Conservation (phyloP, 2,113 vertebrate species). For the human (Homo sapiens) region GRCh38 chr13:73781001-73781500, state of each 20-base stretch:
- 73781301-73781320: background rate
- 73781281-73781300: background rate
- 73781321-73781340: background rate
- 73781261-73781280: background rate
- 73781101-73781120: too few relatives aligned
- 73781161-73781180: background rate
- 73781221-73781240: background rate
- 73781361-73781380: background rate
- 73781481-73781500: slow-evolving; percentile 54
- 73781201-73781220: background rate
- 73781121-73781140: background rate
- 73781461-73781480: slow-evolving; percentile 42
- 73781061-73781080: background rate
- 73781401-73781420: background rate
- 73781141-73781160: background rate
- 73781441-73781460: slow-evolving; percentile 42
- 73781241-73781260: background rate
- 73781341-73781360: background rate
- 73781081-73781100: too few relatives aligned
- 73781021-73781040: background rate
- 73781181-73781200: background rate
- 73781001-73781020: background rate
- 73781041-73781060: background rate
- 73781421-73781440: background rate
- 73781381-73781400: background rate